Conservation (phyloP, 2,797 vertebrate species). For the Otolemur crassicaudatus region DNA sequence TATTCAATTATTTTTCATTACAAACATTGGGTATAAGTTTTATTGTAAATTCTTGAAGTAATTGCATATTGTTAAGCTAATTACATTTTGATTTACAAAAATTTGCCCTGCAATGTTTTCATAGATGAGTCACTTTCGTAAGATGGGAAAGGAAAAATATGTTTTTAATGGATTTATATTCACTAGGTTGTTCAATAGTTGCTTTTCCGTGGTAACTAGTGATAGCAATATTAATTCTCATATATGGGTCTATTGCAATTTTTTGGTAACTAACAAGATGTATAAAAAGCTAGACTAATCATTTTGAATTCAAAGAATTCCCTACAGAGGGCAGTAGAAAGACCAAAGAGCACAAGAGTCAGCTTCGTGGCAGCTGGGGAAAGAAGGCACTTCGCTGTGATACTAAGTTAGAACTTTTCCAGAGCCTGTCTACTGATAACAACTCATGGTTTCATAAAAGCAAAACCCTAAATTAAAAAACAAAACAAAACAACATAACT, state of each 20-base stretch:
- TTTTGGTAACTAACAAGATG: not conserved
- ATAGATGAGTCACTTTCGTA: not conserved
- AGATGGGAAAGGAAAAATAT: not conserved
- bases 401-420: not conserved
- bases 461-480: not conserved
- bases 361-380: not conserved
- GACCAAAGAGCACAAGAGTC: not conserved
- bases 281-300: not conserved
- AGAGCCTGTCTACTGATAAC: not conserved
- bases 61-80: not conserved
- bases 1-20: not conserved
- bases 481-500: not conserved
- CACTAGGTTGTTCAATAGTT: not conserved
- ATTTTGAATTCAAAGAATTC: not conserved
- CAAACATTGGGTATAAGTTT: not conserved
- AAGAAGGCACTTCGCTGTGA: not conserved
- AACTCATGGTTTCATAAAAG: not conserved
- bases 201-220: not conserved
- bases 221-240: not conserved
- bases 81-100: slow-evolving; percentile 39
- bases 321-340: not conserved
- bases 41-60: slow-evolving; percentile 12
- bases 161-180: not conserved
- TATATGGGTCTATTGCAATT: not conserved
- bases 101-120: not conserved